Base-by-base conservation (phyloP, 2,113 vertebrate species). In the Ophiodon elongatus region DNA sequence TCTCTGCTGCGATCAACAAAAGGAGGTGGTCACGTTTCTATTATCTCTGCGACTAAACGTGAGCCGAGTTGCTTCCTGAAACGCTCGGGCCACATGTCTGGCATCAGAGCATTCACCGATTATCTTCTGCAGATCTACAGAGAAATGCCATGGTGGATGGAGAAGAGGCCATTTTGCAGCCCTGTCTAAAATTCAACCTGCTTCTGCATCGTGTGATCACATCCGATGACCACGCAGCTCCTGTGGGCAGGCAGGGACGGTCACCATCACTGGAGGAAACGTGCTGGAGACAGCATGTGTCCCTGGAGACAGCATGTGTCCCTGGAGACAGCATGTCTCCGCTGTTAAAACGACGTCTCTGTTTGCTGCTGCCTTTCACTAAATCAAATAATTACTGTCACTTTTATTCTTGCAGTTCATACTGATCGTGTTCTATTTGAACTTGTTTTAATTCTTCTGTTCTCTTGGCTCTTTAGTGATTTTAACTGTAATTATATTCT, bases 51-150 rank as follows among this genome's bases (percentile, higher is more conserved):
- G 41, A 43, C 13, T 14, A 4, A 14, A 17, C 43, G 15, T 19
- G 45, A 47, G 4, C 3, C 45, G 25, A 68, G 45, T 7, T 25
- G 65, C 73, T 80, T 78, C 69, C 75, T 78, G 68, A 67, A 65
- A 45, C 0, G 31, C 39, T 45, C 29, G 8, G 8, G 47, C 9
- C 39, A 29, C 60, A 3, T 68, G n/a, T 78, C 33, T 39, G 45
- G 8, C 31, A 45, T 11, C 35, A 56, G 21, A 37, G 29, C 0
- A 3, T 25, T 25, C 14, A 1, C 29, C 1, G 17, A 10, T 4
- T 13, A 7, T 39, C 43, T 62, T 2, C 19, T 2, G 4, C 25
- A 35, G 25, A 33, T 57, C 47, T 41, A 37, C 15, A 45, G 35
- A 81, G 39, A 33, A 76, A 6, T 8, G 33, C 2, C 1, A 33